Conservation (phyloP, 2,113 vertebrate genomes). For the Nothocercus julius region DNA sequence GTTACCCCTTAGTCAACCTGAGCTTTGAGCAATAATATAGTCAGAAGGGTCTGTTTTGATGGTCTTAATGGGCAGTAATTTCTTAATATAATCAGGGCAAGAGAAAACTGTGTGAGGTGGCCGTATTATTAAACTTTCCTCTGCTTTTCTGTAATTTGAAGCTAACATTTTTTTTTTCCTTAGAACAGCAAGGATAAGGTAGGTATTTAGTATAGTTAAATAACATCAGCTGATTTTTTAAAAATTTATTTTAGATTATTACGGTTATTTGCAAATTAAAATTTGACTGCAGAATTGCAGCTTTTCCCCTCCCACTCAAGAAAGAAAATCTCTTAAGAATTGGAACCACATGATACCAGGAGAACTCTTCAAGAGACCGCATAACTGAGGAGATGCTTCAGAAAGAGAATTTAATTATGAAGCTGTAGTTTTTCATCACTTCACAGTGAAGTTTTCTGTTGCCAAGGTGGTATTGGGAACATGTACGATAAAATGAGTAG, state of each 20-base stretch:
- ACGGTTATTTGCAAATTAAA: not conserved
- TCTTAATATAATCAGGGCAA: constrained; percentile 10
- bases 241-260: not conserved
- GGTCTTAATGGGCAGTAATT: constrained; percentile 13
- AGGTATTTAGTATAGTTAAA: not conserved
- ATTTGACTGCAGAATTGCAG: not conserved
- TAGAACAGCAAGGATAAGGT: not conserved
- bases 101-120: not conserved
- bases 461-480: not conserved
- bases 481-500: not conserved
- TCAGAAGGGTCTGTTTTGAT: constrained; percentile 27
- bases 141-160: not conserved
- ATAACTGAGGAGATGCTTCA: not conserved
- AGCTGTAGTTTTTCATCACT: not conserved
- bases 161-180: not conserved
- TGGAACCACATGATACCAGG: not conserved
- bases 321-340: not conserved
- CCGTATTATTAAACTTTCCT: not conserved
- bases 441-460: constrained; percentile 4
- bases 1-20: constrained; percentile 21
- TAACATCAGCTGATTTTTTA: not conserved
- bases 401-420: not conserved
- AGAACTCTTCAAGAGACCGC: not conserved
- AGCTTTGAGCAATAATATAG: constrained; percentile 24
- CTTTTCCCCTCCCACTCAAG: not conserved